Evolutionary conservation across 1,140 invertebrate species (phyloP).

Genomic region (Brachystomella parvula): DNA sequence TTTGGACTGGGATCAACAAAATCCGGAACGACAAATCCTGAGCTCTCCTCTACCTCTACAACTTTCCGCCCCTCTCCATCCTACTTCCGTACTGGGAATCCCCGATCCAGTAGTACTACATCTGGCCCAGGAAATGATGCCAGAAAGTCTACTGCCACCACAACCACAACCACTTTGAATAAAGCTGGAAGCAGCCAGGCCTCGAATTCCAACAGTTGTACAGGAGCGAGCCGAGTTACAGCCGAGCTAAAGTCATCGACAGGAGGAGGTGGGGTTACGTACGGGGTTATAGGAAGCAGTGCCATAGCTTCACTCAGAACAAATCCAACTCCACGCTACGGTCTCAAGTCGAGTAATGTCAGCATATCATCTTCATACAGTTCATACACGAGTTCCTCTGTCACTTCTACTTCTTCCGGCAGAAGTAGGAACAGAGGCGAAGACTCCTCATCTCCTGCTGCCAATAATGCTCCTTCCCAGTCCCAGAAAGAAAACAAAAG

Average conservation of each 20-base stretch:
- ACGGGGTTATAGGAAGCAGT: not conserved
- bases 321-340: not conserved
- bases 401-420: not conserved
- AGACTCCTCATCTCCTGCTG: not conserved
- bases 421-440: not conserved
- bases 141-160: not conserved
- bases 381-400: not conserved
- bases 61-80: not conserved
- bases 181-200: no score
- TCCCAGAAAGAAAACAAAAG: conserved; percentile 3
- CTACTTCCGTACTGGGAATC: conserved; percentile 1
- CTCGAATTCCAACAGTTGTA: conserved; percentile 11
- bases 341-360: not conserved
- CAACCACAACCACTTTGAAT: not conserved
- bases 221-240: not conserved
- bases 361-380: not conserved
- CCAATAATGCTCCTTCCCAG: not conserved
- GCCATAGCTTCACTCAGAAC: not conserved
- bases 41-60: not conserved
- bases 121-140: conserved; percentile 4
- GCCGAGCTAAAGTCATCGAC: conserved; percentile 6
- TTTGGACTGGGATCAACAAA: not conserved
- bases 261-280: conserved; percentile 2
- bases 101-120: not conserved
- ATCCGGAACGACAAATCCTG: not conserved